Evolutionary conservation across 2,797 vertebrate species (phyloP).

Genomic region (Pseudochromis fuscus): DNA sequence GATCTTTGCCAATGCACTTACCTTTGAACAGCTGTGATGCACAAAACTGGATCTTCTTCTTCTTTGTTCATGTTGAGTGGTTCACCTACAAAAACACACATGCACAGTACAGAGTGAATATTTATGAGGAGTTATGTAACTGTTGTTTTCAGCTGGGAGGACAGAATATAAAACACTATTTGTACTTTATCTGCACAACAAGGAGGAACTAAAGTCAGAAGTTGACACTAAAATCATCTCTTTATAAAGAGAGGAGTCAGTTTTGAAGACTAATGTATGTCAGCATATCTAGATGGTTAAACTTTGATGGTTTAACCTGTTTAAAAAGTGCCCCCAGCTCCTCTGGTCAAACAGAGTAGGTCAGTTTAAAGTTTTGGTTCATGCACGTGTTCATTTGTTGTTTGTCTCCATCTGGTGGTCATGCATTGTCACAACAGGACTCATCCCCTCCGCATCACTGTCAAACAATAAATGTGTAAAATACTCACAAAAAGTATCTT

Average conservation of each 20-base stretch:
- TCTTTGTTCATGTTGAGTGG: not conserved
- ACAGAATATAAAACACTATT: not conserved
- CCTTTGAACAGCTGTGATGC: conserved; percentile 10
- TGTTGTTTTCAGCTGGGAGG: conserved; percentile 14
- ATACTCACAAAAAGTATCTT: not conserved
- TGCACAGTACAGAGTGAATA: not conserved
- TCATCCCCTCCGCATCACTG: not conserved
- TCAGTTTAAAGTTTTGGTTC: not conserved
- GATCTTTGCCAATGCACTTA: not conserved
- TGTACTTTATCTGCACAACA: conserved; percentile 3
- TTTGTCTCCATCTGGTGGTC: conserved; percentile 72
- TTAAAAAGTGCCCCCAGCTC: not conserved
- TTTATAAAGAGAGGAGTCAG: not conserved
- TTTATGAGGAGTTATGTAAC: conserved; percentile 1
- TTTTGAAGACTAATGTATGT: not conserved
- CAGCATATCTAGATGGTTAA: not conserved
- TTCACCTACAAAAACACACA: conserved; percentile 18
- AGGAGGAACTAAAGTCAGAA: too few relatives aligned
- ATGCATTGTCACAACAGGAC: not conserved
- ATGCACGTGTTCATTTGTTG: conserved; percentile 15
- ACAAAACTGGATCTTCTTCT: conserved; percentile 51
- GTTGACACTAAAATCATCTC: not conserved
- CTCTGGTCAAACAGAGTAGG: not conserved
- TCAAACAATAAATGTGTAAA: not conserved
- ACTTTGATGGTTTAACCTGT: not conserved